Evolutionary conservation across 2,113 vertebrate species (phyloP).

Genomic region (Microcebus jonahi): DNA sequence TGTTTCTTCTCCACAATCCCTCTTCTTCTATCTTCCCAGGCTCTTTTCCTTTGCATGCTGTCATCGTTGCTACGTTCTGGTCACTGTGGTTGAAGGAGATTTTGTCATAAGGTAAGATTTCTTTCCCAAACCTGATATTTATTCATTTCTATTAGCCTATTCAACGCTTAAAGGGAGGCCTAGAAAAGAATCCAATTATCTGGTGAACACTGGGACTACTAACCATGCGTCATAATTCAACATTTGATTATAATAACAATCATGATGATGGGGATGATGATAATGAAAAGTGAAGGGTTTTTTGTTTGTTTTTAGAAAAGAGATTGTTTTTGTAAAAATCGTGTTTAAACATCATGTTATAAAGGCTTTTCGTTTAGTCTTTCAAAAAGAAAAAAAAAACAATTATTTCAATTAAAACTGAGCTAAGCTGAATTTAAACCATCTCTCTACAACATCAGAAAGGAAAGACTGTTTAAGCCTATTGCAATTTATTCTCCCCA

Average conservation of each 20-base stretch:
- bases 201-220: neutral
- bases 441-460: conserved; percentile 18
- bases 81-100: neutral
- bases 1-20: neutral
- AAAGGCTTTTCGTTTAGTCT: conserved; percentile 19
- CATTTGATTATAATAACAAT: conserved; percentile 32
- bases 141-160: neutral
- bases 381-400: conserved; percentile 38
- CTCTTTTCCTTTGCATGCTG: neutral
- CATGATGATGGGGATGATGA: neutral
- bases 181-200: neutral
- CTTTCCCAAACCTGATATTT: neutral
- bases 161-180: neutral
- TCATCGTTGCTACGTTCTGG: neutral
- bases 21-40: neutral
- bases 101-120: neutral
- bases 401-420: conserved; percentile 49
- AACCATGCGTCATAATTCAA: neutral
- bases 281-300: neutral
- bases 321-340: neutral
- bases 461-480: neutral
- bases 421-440: conserved; percentile 46
- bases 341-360: neutral
- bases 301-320: neutral
- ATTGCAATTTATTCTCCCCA: neutral